Percentiles rank a stretch among this genome's conserved stretches.
Evolutionary conservation across 2,888 invertebrate species (phyloP).

Genomic region (Parasteatoda lunata): DNA sequence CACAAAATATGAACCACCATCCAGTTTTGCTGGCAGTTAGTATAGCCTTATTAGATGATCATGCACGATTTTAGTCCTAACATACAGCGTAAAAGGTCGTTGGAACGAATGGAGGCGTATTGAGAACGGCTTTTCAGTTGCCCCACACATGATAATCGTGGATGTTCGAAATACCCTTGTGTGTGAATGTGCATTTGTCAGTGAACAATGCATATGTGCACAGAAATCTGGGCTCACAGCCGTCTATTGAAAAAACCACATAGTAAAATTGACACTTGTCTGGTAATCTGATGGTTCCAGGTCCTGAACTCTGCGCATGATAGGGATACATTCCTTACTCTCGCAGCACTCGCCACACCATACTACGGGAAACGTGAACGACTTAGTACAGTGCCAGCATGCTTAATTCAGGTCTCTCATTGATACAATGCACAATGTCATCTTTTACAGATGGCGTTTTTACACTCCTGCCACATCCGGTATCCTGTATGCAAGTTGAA

Average conservation of each 20-base stretch:
- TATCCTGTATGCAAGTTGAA: not conserved
- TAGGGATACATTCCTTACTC: not conserved
- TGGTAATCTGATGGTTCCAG: slow-evolving; percentile 10
- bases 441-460: not conserved
- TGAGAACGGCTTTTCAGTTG: not conserved
- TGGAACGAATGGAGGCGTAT: not conserved
- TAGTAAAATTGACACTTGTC: slow-evolving; percentile 15
- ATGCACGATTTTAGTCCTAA: slow-evolving; percentile 10
- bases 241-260: slow-evolving; percentile 17
- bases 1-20: not conserved
- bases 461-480: not conserved
- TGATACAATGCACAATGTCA: not conserved
- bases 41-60: slow-evolving; percentile 7
- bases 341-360: not conserved
- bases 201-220: slow-evolving; percentile 12
- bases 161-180: not conserved
- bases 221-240: slow-evolving; percentile 16
- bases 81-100: not conserved
- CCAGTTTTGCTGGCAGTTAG: not conserved
- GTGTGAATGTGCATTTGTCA: slow-evolving; percentile 5
- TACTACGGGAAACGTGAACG: not conserved
- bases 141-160: not conserved
- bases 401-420: not conserved
- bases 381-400: not conserved
- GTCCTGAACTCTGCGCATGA: not conserved